Base-by-base conservation (phyloP, 2,888 invertebrate species). In the Euproctis similis region DNA sequence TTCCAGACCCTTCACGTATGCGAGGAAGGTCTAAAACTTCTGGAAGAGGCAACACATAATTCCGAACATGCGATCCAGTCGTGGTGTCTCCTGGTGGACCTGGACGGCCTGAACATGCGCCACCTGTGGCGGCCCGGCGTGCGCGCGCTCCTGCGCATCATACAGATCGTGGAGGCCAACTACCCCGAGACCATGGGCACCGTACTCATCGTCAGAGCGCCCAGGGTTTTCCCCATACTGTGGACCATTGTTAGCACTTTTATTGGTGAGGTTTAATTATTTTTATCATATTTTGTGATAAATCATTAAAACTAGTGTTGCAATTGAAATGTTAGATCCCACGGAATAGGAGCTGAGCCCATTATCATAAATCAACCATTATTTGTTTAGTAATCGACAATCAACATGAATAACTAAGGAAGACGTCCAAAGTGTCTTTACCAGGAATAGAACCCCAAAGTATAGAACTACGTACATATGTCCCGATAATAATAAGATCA, bases 231-330 rank as follows among this genome's bases (percentile, higher is more conserved):
- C 72, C 97, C 97, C 3, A 95, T 97, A 31, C 85, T 97, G 18
- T 97, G 97, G 97, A 97, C 97, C 0, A 89, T 97, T 33, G 93
- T 97, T 42, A 94, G 94, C 73, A 94, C 96, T 1, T 97, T 97
- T 69, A 97, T 97, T 55, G 91, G 93, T 93, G 5, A 66, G 63
- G 2, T 2, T 19, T 24, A 0, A 14, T n/a, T n/a, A n/a, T n/a
- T n/a, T n/a, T n/a, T n/a, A n/a, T n/a, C n/a, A n/a, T n/a, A n/a
- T n/a, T n/a, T n/a, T n/a, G n/a, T n/a, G n/a, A n/a, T n/a, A n/a
- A n/a, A n/a, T n/a, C n/a, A n/a, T n/a, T n/a, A n/a, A n/a, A n/a
- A n/a, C n/a, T n/a, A n/a, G n/a, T n/a, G n/a, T n/a, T n/a, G n/a
- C n/a, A n/a, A n/a, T n/a, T n/a, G n/a, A n/a, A n/a, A n/a, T n/a